Evolutionary conservation across 92 coral and sea anemone genomes (phyloP).

Genomic region (Epizoanthus ramosus): DNA sequence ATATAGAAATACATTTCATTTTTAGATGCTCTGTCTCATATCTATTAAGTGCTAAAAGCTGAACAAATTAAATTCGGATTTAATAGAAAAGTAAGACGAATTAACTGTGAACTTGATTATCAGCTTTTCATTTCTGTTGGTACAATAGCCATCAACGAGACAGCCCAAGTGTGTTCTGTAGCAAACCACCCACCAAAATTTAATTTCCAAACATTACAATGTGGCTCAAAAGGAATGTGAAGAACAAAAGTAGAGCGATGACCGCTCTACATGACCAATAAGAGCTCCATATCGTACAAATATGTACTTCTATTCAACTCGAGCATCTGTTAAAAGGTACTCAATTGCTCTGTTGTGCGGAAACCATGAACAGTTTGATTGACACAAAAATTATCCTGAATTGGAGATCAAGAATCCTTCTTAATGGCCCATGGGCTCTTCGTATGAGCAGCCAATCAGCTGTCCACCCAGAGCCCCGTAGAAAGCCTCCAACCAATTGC

Average conservation of each 20-base stretch:
- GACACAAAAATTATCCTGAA: constrained; percentile 87
- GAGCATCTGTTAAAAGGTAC: constrained; percentile 68
- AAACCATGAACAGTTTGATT: constrained; percentile 77
- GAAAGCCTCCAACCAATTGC: constrained; percentile 61
- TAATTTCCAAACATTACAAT: neutral
- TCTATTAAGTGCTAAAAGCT: neutral
- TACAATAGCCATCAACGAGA: constrained; percentile 18
- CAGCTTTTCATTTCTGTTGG: constrained; percentile 13
- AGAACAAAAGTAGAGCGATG: neutral
- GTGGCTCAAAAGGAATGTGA: neutral
- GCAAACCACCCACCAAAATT: neutral
- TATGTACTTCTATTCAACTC: constrained; percentile 41
- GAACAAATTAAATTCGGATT: constrained; percentile 4
- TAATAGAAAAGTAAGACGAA: constrained; percentile 8
- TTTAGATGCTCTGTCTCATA: neutral
- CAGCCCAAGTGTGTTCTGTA: neutral
- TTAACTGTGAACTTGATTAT: constrained; percentile 35
- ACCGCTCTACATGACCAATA: neutral
- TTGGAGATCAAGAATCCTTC: constrained; percentile 76
- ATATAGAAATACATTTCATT: neutral
- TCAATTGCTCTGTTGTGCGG: constrained; percentile 46
- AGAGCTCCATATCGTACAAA: constrained; percentile 12
- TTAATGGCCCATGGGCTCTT: constrained; percentile 76
- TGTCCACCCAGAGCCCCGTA: constrained; percentile 28
- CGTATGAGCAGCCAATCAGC: constrained; percentile 64